phyloP scores from a whole-genome alignment of 2,113 vertebrate genomes.

The Dunckerocampus dactyliophorus region DNA sequence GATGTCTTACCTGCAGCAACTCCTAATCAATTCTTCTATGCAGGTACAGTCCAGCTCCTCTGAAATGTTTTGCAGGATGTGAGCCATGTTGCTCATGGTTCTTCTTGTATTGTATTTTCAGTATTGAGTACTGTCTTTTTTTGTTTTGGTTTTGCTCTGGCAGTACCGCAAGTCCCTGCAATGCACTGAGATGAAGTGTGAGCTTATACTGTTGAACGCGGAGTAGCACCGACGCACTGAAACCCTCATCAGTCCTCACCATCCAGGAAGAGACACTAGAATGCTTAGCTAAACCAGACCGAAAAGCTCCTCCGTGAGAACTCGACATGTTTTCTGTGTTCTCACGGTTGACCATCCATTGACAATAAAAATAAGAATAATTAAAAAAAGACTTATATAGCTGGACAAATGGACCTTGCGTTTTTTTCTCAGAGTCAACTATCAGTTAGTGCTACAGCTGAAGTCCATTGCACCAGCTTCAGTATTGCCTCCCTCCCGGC shows the following conservation, averaged over 20 bases:
- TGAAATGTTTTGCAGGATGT: constrained; percentile 42
- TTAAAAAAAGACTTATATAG: constrained; percentile 15
- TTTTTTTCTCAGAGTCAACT: neutral
- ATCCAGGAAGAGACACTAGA: too few species aligned
- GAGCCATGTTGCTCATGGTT: constrained; percentile 35
- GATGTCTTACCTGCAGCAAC: neutral
- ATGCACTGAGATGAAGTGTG: constrained; percentile 31
- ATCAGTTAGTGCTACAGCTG: constrained; percentile 12
- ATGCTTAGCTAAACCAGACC: too few species aligned
- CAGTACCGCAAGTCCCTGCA: constrained; percentile 11
- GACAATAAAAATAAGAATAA: too few species aligned
- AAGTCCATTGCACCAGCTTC: constrained; percentile 17
- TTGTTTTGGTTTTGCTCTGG: constrained; percentile 28
- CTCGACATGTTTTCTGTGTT: too few species aligned
- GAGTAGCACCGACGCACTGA: neutral
- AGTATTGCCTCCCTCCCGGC: neutral
- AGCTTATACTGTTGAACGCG: constrained; percentile 13
- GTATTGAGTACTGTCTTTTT: neutral
- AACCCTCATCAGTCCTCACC: too few species aligned
- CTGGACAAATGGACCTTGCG: constrained; percentile 16
- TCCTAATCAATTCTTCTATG: constrained; percentile 10
- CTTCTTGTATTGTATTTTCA: constrained; percentile 26
- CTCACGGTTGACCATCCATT: too few species aligned
- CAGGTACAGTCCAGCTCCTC: constrained; percentile 16
- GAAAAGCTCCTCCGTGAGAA: too few species aligned